Conservation (phyloP, 2,113 vertebrate genomes). For the Calyptomena viridis region DNA sequence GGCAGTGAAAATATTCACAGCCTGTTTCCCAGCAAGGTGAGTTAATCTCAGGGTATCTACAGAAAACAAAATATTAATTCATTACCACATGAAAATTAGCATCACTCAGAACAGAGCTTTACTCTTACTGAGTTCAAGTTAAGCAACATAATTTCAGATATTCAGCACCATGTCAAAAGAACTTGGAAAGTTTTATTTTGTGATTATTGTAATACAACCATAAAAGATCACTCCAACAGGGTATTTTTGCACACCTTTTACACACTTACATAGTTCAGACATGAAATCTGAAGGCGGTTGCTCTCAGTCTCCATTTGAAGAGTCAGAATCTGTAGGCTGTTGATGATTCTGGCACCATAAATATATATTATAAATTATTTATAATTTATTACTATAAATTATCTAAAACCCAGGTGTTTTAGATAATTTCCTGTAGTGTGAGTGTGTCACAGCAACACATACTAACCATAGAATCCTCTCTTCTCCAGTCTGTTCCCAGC, state of each 20-base stretch:
- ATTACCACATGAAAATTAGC: background rate
- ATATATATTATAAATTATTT: no score
- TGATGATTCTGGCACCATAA: background rate
- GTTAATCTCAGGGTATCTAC: constrained; percentile 85
- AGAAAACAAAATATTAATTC: background rate
- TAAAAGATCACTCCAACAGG: background rate
- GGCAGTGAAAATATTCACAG: constrained; percentile 82
- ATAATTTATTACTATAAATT: no score
- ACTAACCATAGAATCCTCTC: background rate
- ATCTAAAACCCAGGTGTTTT: background rate
- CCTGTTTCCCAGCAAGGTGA: constrained; percentile 81
- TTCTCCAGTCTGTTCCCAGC: background rate
- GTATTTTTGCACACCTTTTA: background rate
- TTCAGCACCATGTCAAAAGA: background rate
- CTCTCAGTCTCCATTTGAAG: rapidly evolving
- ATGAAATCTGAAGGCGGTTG: background rate
- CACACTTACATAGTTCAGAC: background rate
- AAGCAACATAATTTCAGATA: background rate
- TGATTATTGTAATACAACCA: background rate
- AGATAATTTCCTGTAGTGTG: background rate
- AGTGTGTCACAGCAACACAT: background rate
- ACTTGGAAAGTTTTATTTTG: background rate
- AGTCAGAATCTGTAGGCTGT: background rate
- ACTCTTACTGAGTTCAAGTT: background rate
- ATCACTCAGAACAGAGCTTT: background rate